A percentile compares a stretch with the other conserved stretches of the same genome.
phyloP scores from a whole-genome alignment of 2,113 vertebrate species.

The Neogobius melanostomus region DNA sequence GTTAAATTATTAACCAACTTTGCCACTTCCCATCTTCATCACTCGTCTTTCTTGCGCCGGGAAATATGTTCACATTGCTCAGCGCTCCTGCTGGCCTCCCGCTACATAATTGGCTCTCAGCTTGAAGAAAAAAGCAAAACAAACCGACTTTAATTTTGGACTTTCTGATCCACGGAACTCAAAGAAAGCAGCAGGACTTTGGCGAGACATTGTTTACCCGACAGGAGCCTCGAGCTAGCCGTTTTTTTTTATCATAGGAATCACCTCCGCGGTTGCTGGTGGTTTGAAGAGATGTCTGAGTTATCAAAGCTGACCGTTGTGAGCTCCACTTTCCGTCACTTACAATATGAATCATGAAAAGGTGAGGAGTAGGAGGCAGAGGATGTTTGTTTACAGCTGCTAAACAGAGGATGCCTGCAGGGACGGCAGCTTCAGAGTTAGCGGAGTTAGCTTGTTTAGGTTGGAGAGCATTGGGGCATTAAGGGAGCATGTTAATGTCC shows the following conservation, averaged over 20 bases:
- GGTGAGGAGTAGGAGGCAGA: constrained; percentile 20
- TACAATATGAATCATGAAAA: constrained; percentile 17
- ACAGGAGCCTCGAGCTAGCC: constrained; percentile 15
- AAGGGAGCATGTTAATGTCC: neutral
- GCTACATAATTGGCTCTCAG: neutral
- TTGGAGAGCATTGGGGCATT: neutral
- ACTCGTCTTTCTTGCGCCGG: neutral
- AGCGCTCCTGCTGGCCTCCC: neutral
- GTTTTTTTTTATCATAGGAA: constrained; percentile 30
- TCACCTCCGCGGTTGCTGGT: constrained; percentile 26
- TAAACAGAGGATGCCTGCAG: constrained; percentile 15
- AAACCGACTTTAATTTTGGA: neutral
- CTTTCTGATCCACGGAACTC: neutral
- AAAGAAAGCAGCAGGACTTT: neutral
- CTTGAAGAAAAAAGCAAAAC: neutral
- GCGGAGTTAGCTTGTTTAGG: neutral
- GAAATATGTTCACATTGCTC: neutral
- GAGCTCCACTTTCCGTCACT: constrained; percentile 30
- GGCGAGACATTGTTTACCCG: constrained; percentile 19
- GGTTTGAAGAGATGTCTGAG: constrained; percentile 19
- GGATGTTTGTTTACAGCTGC: constrained; percentile 28
- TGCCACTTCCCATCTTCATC: neutral
- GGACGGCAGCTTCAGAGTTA: neutral
- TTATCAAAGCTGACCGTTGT: constrained; percentile 28
- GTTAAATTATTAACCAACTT: neutral